Percentiles rank a stretch among this genome's conserved stretches.
Conservation (phyloP, 2,888 invertebrate genomes). For the Sisyra nigra region DNA sequence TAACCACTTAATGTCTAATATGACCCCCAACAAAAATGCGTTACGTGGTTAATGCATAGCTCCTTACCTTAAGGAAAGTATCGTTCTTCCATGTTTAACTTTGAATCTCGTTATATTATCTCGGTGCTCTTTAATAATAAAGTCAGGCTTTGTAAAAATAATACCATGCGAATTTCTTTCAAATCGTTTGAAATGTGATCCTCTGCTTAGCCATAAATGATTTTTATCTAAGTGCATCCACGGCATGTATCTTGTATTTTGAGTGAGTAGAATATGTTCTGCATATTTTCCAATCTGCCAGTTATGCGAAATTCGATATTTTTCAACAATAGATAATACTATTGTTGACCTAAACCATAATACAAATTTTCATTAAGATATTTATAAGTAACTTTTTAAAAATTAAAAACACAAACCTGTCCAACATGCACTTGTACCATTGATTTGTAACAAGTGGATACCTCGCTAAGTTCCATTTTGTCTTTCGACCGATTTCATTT, state of each 20-base stretch:
- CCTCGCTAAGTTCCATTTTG: neutral
- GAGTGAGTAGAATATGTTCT: constrained; percentile 28
- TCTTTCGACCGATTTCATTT: constrained; percentile 13
- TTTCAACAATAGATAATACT: constrained; percentile 22
- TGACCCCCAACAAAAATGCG: too few relatives aligned
- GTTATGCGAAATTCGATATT: constrained; percentile 30
- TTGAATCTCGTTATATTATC: neutral
- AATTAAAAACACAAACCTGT: constrained; percentile 11
- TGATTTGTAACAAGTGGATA: constrained; percentile 14
- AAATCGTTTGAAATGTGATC: constrained; percentile 23
- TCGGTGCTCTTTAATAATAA: neutral
- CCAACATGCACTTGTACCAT: constrained; percentile 11
- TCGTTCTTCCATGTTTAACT: neutral
- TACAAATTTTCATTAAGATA: too few relatives aligned
- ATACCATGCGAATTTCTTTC: constrained; percentile 18
- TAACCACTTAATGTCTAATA: too few relatives aligned
- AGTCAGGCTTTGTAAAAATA: neutral
- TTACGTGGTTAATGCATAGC: neutral
- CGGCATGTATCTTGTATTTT: constrained; percentile 31
- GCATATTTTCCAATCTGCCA: constrained; percentile 37
- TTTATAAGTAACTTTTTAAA: neutral
- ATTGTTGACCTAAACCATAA: constrained; percentile 20
- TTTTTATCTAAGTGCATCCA: constrained; percentile 33
- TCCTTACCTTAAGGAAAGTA: constrained; percentile 1
- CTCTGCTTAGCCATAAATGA: constrained; percentile 35